Percentiles rank a stretch among this genome's conserved stretches.
These are phyloP conservation scores for Myathropa florea DNA, from an alignment of 2,888 invertebrate genomes.

Conservation along the genomic window DNA sequence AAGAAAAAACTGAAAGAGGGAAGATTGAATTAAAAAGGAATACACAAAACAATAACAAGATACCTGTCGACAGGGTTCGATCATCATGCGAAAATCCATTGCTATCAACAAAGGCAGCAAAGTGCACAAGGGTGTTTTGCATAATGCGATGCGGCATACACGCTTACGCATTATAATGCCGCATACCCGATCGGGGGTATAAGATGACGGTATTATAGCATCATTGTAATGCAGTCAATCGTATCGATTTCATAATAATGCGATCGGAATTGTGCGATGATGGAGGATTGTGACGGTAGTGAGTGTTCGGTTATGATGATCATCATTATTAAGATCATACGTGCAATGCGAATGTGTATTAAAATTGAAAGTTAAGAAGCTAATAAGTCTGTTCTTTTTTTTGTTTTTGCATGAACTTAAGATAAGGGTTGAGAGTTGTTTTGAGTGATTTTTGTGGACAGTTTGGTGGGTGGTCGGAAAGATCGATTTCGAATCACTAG, in stretches of 20 bases:
- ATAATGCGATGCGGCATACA: slow-evolving; percentile 65
- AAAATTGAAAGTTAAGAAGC: slow-evolving; percentile 41
- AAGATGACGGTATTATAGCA: slow-evolving; percentile 71
- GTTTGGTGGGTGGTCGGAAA: not conserved
- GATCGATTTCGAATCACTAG: too few relatives aligned
- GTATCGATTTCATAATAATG: slow-evolving; percentile 70
- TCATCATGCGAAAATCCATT: slow-evolving; percentile 53
- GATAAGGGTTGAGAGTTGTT: not conserved
- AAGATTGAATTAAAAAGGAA: not conserved
- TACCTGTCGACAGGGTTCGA: slow-evolving; percentile 70
- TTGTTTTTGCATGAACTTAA: not conserved
- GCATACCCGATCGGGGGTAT: slow-evolving; percentile 58
- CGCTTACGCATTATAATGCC: slow-evolving; percentile 68
- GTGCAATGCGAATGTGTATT: not conserved
- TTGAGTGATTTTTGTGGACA: not conserved
- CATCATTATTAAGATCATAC: not conserved
- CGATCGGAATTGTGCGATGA: slow-evolving; percentile 46
- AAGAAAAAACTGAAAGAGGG: not conserved
- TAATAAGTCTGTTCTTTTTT: not conserved
- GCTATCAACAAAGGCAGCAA: slow-evolving; percentile 46
- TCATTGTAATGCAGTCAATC: slow-evolving; percentile 69
- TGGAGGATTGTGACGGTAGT: not conserved
- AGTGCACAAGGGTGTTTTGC: slow-evolving; percentile 70
- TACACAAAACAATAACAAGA: slow-evolving; percentile 54
- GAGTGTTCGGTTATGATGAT: not conserved